These are phyloP conservation scores for Nasonovia ribisnigri DNA, from an alignment of 2,888 invertebrate species.

Conservation along the genomic window DNA sequence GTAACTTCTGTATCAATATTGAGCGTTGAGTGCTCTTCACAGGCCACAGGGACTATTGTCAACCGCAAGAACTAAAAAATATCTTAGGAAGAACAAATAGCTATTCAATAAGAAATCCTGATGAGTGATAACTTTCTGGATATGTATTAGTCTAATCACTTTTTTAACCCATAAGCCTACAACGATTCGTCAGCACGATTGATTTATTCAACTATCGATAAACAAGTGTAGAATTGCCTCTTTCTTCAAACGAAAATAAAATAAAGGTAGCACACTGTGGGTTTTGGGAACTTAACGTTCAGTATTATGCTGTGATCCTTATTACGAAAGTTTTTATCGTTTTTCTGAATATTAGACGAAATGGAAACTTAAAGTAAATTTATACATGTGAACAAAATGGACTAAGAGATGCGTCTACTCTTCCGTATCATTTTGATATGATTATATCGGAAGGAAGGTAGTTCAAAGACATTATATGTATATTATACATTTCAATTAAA, in stretches of 20 bases:
- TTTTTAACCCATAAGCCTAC: neutral
- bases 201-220: neutral
- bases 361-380: neutral
- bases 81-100: neutral
- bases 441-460: neutral
- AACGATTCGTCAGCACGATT: neutral
- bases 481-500: neutral
- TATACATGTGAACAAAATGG: neutral
- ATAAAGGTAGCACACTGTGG: neutral
- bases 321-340: neutral
- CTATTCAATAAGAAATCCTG: neutral
- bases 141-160: constrained; percentile 20
- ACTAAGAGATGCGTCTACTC: too few species aligned
- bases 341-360: neutral
- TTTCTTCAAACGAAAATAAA: neutral
- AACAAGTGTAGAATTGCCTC: neutral
- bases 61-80: neutral
- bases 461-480: neutral
- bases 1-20: too few species aligned
- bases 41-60: neutral
- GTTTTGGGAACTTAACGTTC: neutral
- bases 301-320: neutral
- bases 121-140: neutral
- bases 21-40: neutral
- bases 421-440: neutral